Conservation (phyloP, 2,113 vertebrate genomes). For the Catharus minimus region DNA sequence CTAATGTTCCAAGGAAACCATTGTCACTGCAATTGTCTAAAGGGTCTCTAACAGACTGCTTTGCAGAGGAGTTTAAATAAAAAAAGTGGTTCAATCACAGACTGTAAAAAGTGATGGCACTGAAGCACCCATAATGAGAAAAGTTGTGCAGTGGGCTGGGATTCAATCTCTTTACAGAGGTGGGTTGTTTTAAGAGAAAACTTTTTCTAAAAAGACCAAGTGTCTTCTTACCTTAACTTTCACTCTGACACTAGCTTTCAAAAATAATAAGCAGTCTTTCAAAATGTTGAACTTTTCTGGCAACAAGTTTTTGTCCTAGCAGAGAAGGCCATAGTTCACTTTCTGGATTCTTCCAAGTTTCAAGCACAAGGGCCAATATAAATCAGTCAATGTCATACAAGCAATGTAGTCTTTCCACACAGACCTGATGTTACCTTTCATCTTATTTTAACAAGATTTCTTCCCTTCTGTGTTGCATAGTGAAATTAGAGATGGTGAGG, state of each 20-base stretch:
- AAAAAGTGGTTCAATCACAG: neutral
- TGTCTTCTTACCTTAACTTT: neutral
- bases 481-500: neutral
- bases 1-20: neutral
- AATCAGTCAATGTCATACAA: neutral
- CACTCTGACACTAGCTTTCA: neutral
- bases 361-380: neutral
- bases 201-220: neutral
- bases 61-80: neutral
- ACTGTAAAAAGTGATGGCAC: neutral
- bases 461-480: neutral
- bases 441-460: neutral
- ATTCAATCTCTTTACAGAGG: neutral
- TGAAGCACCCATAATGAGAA: neutral
- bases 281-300: neutral
- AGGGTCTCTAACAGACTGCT: neutral
- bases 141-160: neutral
- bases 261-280: neutral
- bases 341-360: neutral
- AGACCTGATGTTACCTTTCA: neutral
- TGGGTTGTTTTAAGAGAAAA: neutral
- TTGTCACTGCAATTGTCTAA: neutral
- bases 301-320: neutral
- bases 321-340: neutral
- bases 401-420: neutral